Conservation (phyloP, 2,113 vertebrate species). For the Hepsetus odoe region DNA sequence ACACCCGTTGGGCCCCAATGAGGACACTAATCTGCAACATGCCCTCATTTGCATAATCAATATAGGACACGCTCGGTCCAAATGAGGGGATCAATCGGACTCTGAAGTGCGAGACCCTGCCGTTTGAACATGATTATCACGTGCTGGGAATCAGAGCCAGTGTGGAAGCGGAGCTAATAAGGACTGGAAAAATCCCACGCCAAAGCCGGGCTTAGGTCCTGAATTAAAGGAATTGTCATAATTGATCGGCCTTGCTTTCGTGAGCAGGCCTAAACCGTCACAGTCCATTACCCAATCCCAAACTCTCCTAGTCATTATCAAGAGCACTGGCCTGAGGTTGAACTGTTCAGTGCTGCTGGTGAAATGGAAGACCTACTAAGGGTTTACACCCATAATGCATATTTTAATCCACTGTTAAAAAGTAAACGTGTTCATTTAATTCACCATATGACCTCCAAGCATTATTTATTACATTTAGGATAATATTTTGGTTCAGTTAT, state of each 20-base stretch:
- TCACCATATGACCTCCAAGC: no score
- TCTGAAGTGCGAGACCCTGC: background rate
- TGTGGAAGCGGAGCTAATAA: background rate
- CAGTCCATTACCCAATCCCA: background rate
- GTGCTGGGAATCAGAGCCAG: conserved; percentile 21
- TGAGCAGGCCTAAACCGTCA: background rate
- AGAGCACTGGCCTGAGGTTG: background rate
- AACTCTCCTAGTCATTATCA: background rate
- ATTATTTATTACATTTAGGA: no score
- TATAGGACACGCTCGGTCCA: conserved; percentile 23
- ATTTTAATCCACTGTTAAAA: no score
- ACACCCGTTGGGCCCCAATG: conserved; percentile 27
- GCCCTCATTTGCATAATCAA: conserved; percentile 40
- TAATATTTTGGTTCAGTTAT: no score
- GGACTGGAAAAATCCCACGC: conserved; percentile 23
- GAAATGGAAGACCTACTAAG: no score
- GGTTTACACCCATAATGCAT: no score
- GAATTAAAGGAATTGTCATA: conserved; percentile 3
- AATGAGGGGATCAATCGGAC: conserved; percentile 49
- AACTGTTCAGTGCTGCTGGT: background rate
- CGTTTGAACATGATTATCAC: conserved; percentile 46
- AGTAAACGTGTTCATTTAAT: no score
- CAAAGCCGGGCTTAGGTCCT: background rate
- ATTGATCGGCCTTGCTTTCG: conserved; percentile 25
- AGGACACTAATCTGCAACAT: conserved; percentile 19